Evolutionary conservation across 2,113 vertebrate genomes (phyloP).

Genomic region (Hymenochirus boettgeri): DNA sequence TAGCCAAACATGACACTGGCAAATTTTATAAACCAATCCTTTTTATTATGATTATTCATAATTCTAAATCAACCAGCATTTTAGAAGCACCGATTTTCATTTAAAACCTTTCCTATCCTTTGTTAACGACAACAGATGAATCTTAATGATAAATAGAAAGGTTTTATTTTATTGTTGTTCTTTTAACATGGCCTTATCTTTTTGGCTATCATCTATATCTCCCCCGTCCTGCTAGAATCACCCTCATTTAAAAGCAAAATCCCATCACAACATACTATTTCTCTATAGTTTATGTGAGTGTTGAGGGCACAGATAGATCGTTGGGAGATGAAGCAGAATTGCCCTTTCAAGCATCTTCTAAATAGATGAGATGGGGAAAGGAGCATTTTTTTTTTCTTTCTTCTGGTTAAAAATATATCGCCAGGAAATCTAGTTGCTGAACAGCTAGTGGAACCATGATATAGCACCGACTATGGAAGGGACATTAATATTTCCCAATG

Average conservation of each 20-base stretch:
- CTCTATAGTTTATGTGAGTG: slow-evolving; percentile 24
- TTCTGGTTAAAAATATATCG: background rate
- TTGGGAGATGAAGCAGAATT: slow-evolving; percentile 1
- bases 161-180: background rate
- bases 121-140: slow-evolving; percentile 9
- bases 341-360: slow-evolving; percentile 2
- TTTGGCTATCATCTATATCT: slow-evolving; percentile 22
- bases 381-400: background rate
- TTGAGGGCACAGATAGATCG: slow-evolving; percentile 16
- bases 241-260: slow-evolving; percentile 21
- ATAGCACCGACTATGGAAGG: background rate
- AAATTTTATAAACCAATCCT: no score
- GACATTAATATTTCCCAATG: no score
- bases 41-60: no score
- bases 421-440: background rate
- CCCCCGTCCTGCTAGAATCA: background rate
- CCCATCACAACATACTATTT: slow-evolving; percentile 27
- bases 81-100: no score
- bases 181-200: slow-evolving; percentile 1
- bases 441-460: background rate
- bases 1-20: no score
- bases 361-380: slow-evolving; percentile 18
- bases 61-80: no score
- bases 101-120: no score
- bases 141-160: slow-evolving; percentile 5